These are phyloP conservation scores for Amniataba percoides DNA, from an alignment of 2,797 vertebrate genomes.

Conservation along the genomic window DNA sequence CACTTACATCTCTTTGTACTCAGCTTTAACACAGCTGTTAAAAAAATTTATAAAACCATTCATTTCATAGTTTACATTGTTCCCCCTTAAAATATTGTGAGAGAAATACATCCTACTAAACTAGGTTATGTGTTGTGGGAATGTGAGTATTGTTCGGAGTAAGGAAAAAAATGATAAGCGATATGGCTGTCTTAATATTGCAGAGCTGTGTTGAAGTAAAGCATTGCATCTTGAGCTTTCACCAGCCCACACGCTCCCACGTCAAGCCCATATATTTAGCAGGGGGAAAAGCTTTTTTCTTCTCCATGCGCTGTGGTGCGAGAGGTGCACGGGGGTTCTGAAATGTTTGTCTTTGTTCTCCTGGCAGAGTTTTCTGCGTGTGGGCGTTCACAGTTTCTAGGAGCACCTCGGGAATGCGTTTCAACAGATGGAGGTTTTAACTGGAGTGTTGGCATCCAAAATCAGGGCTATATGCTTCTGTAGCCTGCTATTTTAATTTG, in stretches of 20 bases:
- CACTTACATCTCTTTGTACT: constrained; percentile 45
- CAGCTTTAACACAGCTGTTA: constrained; percentile 45
- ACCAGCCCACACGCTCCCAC: constrained; percentile 82
- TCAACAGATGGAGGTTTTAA: constrained; percentile 86
- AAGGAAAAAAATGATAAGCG: constrained; percentile 54
- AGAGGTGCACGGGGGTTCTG: constrained; percentile 80
- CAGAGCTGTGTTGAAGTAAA: constrained; percentile 72
- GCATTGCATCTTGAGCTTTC: constrained; percentile 76
- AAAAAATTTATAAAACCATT: constrained; percentile 55
- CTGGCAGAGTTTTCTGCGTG: constrained; percentile 77
- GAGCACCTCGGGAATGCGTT: constrained; percentile 84
- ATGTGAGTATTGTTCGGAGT: constrained; percentile 48
- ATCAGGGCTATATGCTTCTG: constrained; percentile 79
- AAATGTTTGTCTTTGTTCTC: constrained; percentile 87
- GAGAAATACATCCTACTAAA: constrained; percentile 47
- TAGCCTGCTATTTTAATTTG: constrained; percentile 82
- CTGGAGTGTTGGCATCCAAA: constrained; percentile 78
- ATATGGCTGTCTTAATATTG: constrained; percentile 71
- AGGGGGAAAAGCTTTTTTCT: constrained; percentile 70
- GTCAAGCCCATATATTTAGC: constrained; percentile 83
- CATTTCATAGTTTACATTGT: constrained; percentile 27
- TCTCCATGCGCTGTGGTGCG: constrained; percentile 72
- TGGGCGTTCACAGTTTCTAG: constrained; percentile 84
- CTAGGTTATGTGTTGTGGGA: constrained; percentile 62
- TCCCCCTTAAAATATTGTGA: constrained; percentile 39